Evolutionary conservation across 2,113 vertebrate genomes (phyloP), one percentile per base, ranked within the genome.

Genomic region (Trogon melanurus): DNA sequence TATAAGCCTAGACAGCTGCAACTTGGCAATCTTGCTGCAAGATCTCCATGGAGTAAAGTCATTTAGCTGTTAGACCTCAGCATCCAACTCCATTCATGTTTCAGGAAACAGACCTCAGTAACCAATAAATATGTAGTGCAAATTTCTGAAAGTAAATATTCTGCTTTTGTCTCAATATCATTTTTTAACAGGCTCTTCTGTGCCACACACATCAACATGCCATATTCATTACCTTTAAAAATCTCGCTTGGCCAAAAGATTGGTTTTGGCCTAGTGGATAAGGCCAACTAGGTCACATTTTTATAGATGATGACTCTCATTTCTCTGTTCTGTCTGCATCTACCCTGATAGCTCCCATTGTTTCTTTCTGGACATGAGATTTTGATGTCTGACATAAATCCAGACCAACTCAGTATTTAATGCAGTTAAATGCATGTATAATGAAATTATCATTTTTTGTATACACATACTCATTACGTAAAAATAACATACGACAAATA

Each of bases 131-230:
- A 82, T 21, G 17, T 6, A 73, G 6, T 19, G 47, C 27, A 95
- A 70, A 94, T 90, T 89, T 92, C 58, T 75, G 29, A 80, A 87
- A 79, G 62, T 38, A 87, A 93, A 73, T 54, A 67, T 20, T 54
- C 30, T 69, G 25, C 16, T 83, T 94, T 75, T 83, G 23, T 53
- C 66, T 72, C 18, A 14, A 17, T 15, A 36, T 29, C 18, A 18
- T 71, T 61, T 79, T 90, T 26, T 19, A 72, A 44, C 36, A 44
- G 25, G 25, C 61, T 54, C 70, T 75, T n/a, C 47, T 45, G 16
- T 65, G 50, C 44, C 71, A 22, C 21, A 50, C 18, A 44, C 13
- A 21, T 34, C 91, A 64, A 20, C 11, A 41, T 61, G 13, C 27
- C 10, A 15, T 41, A 69, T n/a, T 65, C 36, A 13, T 53, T 75